Base-by-base conservation (phyloP, 2,797 vertebrate species). In the Brotula barbata region DNA sequence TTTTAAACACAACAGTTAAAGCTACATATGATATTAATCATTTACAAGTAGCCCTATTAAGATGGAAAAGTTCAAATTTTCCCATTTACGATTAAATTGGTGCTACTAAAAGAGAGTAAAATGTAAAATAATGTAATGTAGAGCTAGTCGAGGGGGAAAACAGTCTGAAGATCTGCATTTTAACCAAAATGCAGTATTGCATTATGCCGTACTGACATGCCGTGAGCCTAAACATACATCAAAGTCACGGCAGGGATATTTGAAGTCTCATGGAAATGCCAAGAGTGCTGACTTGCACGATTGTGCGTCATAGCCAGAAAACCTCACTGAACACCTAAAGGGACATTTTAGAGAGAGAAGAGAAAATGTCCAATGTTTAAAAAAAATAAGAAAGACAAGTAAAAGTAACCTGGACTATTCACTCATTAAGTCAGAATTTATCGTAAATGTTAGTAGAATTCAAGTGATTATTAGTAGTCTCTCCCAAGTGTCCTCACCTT, bases 191-290 rank as follows among this genome's bases (percentile, higher is more conserved):
- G 33, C 60, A 63, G 16, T 44, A 40, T 68, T 28, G 12, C 44
- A 53, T 41, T 41, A 1, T 64, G 72, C 40, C 65, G 44, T 63
- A 55, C 64, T 63, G 51, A 16, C 39, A 71, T 22, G 79, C 80
- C 71, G 12, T 80, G n/a, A 85, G 81, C 74, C 73, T 68, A 72
- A 79, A 86, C 77, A 82, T 53, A 69, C 76, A 75, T 84, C 78
- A 87, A 82, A 85, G 84, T 54, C 19, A 33, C 21, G 39, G 47
- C 2, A 0, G 59, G 56, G 41, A 57, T 51, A 70, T 82, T 83
- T 84, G 71, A 84, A 84, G 73, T 80, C 47, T 75, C 66, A 22
- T 59, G 64, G 68, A 85, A 28, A 28, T 4, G 25, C 25, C 3
- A 33, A 11, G 31, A 79, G 69, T 64, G 77, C 84, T 84, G 78